These are phyloP conservation scores for Picus viridis DNA, from an alignment of 2,797 vertebrate species.

Conservation along the genomic window DNA sequence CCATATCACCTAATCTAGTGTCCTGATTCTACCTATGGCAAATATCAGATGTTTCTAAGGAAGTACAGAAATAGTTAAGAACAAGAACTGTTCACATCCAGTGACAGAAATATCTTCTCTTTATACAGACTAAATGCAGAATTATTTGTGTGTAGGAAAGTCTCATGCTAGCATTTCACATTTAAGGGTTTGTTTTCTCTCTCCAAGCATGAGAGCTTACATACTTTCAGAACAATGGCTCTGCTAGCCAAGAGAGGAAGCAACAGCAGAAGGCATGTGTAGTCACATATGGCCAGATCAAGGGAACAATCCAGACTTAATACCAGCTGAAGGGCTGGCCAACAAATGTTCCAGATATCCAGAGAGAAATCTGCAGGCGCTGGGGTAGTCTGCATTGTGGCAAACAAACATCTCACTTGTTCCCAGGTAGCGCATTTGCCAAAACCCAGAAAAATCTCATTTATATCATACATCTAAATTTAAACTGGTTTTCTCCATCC, in stretches of 20 bases:
- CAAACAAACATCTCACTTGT: not conserved
- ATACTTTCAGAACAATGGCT: not conserved
- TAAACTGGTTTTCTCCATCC: not conserved
- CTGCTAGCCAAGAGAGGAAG: constrained; percentile 39
- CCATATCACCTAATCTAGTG: not conserved
- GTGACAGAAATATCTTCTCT: not conserved
- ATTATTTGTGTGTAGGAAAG: not conserved
- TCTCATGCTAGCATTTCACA: not conserved
- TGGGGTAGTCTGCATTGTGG: not conserved
- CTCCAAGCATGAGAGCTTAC: not conserved
- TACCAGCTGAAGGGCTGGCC: not conserved
- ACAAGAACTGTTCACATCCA: not conserved
- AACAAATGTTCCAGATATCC: not conserved
- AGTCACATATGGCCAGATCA: constrained; percentile 33
- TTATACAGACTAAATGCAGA: not conserved
- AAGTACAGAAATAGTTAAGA: not conserved
- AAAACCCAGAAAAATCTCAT: not conserved
- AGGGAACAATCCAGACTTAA: constrained; percentile 11
- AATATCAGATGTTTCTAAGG: not conserved
- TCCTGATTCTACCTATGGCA: not conserved
- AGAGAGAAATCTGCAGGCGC: not conserved
- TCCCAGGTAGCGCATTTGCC: not conserved
- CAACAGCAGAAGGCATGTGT: constrained; percentile 35
- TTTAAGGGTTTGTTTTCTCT: not conserved
- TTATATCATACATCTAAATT: not conserved